Conservation (phyloP, 2,113 vertebrate species). For the Antechinus stuartii region DNA sequence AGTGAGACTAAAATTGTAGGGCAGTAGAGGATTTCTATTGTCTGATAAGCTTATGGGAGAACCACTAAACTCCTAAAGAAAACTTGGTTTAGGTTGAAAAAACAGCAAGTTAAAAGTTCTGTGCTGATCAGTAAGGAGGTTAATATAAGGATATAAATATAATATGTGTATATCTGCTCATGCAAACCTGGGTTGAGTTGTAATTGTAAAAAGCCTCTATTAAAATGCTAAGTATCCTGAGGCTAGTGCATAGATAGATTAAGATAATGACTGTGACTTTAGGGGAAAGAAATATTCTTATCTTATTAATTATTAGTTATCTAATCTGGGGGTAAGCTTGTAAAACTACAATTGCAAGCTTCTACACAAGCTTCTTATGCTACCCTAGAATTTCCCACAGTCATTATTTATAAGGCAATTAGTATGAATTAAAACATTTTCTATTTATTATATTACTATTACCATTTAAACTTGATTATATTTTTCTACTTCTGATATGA, state of each 20-base stretch:
- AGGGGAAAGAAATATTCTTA: not conserved
- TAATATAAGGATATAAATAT: too few relatives aligned
- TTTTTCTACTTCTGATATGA: not conserved
- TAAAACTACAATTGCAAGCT: not conserved
- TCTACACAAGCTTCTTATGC: not conserved
- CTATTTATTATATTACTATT: not conserved
- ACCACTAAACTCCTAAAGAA: not conserved
- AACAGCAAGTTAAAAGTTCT: not conserved
- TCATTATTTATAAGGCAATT: not conserved
- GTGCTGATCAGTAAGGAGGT: not conserved
- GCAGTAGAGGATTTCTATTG: not conserved
- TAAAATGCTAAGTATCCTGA: not conserved
- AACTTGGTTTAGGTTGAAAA: not conserved
- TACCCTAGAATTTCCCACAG: not conserved
- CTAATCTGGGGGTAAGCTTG: not conserved
- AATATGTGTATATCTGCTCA: not conserved
- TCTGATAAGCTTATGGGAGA: not conserved
- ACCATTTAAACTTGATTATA: not conserved
- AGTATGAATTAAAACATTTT: not conserved
- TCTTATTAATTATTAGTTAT: not conserved
- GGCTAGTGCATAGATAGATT: not conserved
- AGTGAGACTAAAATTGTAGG: not conserved
- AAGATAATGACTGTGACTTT: not conserved
- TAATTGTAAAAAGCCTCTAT: not conserved
- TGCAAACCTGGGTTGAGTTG: not conserved